Conservation (phyloP, 2,888 invertebrate genomes). For the Cremastinae sp. region DNA sequence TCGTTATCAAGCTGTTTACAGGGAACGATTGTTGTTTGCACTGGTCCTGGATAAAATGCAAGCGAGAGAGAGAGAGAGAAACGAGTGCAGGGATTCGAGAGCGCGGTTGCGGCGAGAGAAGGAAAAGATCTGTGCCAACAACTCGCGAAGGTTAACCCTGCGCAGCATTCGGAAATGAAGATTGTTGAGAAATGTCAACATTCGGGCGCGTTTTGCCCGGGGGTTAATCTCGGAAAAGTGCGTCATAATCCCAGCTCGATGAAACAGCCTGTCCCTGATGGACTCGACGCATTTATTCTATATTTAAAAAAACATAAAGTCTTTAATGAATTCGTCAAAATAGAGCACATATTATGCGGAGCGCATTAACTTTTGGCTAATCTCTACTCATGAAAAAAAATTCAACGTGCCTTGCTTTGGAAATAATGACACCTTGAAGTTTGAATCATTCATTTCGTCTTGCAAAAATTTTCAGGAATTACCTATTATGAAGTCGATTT, state of each 20-base stretch:
- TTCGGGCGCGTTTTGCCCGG: background rate
- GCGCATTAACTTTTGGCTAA: too few species aligned
- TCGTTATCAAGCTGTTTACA: conserved; percentile 72
- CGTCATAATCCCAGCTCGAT: background rate
- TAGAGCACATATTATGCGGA: too few species aligned
- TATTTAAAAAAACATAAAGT: too few species aligned
- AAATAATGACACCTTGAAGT: too few species aligned
- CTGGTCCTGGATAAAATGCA: conserved; percentile 47
- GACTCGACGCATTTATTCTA: too few species aligned
- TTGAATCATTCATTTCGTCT: too few species aligned
- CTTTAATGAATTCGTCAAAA: too few species aligned
- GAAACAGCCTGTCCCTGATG: background rate
- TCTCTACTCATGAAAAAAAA: too few species aligned
- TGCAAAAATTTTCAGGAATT: too few species aligned
- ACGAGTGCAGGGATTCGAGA: conserved; percentile 32
- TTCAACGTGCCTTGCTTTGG: too few species aligned
- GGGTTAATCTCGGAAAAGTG: conserved; percentile 9
- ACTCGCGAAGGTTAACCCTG: conserved; percentile 21
- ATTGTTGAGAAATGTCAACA: conserved; percentile 35
- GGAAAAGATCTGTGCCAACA: conserved; percentile 21
- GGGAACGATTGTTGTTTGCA: conserved; percentile 73
- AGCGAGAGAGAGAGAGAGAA: conserved; percentile 39
- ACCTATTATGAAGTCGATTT: too few species aligned
- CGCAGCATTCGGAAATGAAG: conserved; percentile 5
- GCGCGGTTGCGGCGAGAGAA: conserved; percentile 52